phyloP scores from a whole-genome alignment of 2,113 vertebrate species.

The Anoplopoma fimbria region DNA sequence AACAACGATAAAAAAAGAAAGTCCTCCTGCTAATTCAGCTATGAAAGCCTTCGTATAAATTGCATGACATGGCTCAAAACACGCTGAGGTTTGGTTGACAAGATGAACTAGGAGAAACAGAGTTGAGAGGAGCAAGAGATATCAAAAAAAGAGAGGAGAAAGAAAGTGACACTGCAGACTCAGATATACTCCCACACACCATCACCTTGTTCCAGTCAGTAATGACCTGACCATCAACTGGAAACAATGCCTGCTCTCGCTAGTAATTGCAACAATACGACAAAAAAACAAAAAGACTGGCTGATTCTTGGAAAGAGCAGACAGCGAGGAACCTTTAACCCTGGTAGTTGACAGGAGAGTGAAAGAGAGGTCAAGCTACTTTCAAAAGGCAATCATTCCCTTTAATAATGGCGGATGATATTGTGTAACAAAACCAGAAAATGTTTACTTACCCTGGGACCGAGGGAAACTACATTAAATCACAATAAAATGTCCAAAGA shows the following conservation, averaged over 20 bases:
- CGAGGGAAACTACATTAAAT: neutral
- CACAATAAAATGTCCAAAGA: neutral
- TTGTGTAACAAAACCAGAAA: neutral
- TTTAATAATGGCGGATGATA: neutral
- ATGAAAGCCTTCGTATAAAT: neutral
- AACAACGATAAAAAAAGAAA: neutral
- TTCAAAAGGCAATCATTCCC: neutral
- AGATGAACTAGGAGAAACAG: neutral
- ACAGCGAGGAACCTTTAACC: neutral
- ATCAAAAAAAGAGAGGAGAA: neutral
- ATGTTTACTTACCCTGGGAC: neutral
- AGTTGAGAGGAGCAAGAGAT: neutral
- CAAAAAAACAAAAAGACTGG: neutral
- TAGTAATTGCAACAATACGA: conserved; percentile 1
- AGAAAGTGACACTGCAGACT: neutral
- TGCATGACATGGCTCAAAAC: neutral
- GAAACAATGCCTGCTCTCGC: conserved; percentile 34
- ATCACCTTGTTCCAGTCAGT: conserved; percentile 52
- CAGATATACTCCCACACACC: conserved; percentile 32
- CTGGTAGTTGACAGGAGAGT: neutral
- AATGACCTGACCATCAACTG: conserved; percentile 9
- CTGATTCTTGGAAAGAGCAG: neutral
- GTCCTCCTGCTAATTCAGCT: neutral
- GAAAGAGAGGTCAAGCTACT: neutral
- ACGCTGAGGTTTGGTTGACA: neutral